Evolutionary conservation across 1,140 invertebrate genomes (phyloP).

Genomic region (Drosophila hydei): DNA sequence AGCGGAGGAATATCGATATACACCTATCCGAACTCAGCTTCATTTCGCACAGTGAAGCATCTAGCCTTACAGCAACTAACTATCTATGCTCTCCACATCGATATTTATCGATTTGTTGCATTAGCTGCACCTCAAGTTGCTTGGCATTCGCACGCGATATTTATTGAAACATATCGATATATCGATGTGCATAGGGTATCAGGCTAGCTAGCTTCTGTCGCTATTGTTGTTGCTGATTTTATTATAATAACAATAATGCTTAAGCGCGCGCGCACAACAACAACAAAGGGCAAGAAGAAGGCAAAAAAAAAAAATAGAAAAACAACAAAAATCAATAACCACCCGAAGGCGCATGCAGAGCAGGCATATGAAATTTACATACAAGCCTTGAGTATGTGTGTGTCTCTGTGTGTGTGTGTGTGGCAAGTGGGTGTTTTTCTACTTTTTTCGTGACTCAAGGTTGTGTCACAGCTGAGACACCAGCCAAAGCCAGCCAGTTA

Average conservation of each 20-base stretch:
- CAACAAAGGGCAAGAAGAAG: slow-evolving; percentile 17
- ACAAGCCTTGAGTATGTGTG: slow-evolving; percentile 19
- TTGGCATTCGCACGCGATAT: background rate
- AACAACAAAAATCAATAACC: slow-evolving; percentile 72
- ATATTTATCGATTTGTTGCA: background rate
- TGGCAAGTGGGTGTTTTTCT: slow-evolving; percentile 18
- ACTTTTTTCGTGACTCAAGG: slow-evolving; percentile 31
- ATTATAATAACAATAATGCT: slow-evolving; percentile 75
- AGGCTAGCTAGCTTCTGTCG: background rate
- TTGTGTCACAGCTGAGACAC: slow-evolving; percentile 50
- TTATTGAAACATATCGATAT: background rate
- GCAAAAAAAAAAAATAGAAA: slow-evolving; percentile 10
- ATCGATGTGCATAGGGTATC: background rate
- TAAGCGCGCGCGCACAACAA: slow-evolving; percentile 34
- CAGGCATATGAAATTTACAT: slow-evolving; percentile 42
- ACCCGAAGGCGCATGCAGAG: slow-evolving; percentile 44
- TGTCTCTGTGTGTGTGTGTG: slow-evolving; percentile 24
- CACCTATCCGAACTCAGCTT: too few relatives aligned
- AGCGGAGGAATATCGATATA: too few relatives aligned
- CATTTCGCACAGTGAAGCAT: too few relatives aligned
- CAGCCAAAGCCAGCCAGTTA: slow-evolving; percentile 44
- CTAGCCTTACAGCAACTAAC: too few relatives aligned
- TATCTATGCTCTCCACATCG: background rate
- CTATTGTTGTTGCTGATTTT: slow-evolving; percentile 59
- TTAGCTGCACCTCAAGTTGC: too few relatives aligned